Conservation (phyloP, 2,888 invertebrate species). For the Zootermopsis nevadensis region DNA sequence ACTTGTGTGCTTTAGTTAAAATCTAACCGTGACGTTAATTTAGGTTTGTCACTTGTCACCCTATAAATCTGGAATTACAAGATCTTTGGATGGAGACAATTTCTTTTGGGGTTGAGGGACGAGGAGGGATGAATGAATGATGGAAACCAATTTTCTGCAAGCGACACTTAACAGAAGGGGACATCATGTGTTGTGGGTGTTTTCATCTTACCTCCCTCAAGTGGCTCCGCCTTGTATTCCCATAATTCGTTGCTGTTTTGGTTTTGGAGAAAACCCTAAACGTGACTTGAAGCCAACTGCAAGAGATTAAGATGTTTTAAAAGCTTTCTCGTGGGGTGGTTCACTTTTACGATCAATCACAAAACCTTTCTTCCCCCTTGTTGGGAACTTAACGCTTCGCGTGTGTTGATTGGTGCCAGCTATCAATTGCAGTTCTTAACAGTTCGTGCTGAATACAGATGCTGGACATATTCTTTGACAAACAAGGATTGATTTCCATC, state of each 20-base stretch:
- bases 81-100: not conserved
- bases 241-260: constrained; percentile 16
- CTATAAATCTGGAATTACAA: constrained; percentile 9
- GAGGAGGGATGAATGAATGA: not conserved
- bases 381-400: not conserved
- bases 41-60: constrained; percentile 1
- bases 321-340: not conserved
- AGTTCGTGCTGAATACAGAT: not conserved
- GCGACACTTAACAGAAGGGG: not conserved
- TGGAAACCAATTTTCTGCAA: constrained; percentile 15
- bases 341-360: constrained; percentile 39
- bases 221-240: not conserved
- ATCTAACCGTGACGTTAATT: not conserved
- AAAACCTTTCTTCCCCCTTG: not conserved
- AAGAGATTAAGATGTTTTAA: constrained; percentile 34
- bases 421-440: not conserved
- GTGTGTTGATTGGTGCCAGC: not conserved
- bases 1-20: no score
- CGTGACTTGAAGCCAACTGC: constrained; percentile 22
- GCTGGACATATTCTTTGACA: not conserved
- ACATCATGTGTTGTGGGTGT: not conserved
- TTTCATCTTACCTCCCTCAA: constrained; percentile 4
- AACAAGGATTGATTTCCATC: no score
- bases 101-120: not conserved
- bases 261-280: not conserved